phyloP scores from a whole-genome alignment of 2,888 invertebrate genomes.

The Fissipunctia ypsillon region DNA sequence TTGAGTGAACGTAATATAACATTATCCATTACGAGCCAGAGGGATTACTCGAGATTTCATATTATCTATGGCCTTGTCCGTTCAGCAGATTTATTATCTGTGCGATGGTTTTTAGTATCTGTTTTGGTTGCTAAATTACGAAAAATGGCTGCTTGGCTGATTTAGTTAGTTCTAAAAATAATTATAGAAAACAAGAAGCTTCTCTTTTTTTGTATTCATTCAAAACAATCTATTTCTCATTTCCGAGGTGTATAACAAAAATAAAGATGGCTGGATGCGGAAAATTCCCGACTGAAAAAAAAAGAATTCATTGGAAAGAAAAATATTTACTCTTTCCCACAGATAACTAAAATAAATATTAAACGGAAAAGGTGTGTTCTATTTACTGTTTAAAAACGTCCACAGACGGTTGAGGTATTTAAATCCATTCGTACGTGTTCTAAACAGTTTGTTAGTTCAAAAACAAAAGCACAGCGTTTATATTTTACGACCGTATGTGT shows the following conservation, averaged over 20 bases:
- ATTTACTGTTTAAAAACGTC: slow-evolving; percentile 20
- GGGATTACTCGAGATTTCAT: slow-evolving; percentile 62
- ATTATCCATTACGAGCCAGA: slow-evolving; percentile 50
- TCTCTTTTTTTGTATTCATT: not conserved
- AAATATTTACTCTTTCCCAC: not conserved
- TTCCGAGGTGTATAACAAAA: not conserved
- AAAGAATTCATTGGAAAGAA: not conserved
- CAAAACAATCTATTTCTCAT: slow-evolving; percentile 25
- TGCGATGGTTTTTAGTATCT: slow-evolving; percentile 40
- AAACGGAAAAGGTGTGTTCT: not conserved
- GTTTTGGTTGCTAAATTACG: slow-evolving; percentile 24
- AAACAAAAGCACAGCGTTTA: slow-evolving; percentile 17
- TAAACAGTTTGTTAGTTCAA: slow-evolving; percentile 13
- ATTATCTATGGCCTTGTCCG: slow-evolving; percentile 61
- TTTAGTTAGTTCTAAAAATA: slow-evolving; percentile 13
- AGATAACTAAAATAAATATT: slow-evolving; percentile 14
- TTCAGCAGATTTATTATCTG: slow-evolving; percentile 53
- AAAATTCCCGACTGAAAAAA: slow-evolving; percentile 8
- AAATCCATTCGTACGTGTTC: slow-evolving; percentile 19
- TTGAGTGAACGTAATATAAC: slow-evolving; percentile 58
- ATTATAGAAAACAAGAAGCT: not conserved
- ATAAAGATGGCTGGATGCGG: not conserved
- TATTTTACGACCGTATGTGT: not conserved
- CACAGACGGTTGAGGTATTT: slow-evolving; percentile 13
- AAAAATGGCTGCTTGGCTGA: slow-evolving; percentile 3